Conservation (phyloP, 2,113 vertebrate species). For the Epinephelus fuscoguttatus region DNA sequence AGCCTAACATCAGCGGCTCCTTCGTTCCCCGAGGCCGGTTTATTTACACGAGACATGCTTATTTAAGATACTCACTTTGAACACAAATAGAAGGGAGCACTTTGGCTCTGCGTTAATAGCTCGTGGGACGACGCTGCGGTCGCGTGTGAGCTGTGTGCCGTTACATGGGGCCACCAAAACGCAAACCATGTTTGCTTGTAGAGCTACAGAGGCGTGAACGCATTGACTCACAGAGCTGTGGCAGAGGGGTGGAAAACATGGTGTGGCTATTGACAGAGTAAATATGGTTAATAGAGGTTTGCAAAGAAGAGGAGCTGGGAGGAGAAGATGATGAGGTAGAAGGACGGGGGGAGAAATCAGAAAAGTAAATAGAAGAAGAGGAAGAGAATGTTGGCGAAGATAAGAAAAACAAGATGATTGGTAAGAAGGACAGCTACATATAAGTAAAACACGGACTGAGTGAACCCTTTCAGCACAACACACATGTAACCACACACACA, state of each 20-base stretch:
- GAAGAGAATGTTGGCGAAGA: neutral
- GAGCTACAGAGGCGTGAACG: conserved; percentile 54
- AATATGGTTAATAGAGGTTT: conserved; percentile 37
- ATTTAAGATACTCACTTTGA: conserved; percentile 84
- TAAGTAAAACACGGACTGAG: no score
- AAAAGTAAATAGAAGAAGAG: neutral
- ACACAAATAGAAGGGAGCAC: conserved; percentile 81
- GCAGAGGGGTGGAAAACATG: conserved; percentile 47
- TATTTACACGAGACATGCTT: conserved; percentile 85
- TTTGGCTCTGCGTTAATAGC: conserved; percentile 69
- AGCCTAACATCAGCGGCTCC: conserved; percentile 69
- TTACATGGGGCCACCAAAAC: conserved; percentile 43
- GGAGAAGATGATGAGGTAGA: conserved; percentile 3
- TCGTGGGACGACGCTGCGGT: conserved; percentile 39
- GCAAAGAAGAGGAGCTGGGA: neutral
- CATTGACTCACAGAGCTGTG: conserved; percentile 55
- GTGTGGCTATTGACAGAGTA: conserved; percentile 59
- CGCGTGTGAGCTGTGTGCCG: conserved; percentile 23
- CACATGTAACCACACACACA: neutral
- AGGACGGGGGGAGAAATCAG: no score
- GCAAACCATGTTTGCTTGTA: conserved; percentile 52
- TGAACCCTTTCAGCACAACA: neutral
- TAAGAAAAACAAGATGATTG: neutral
- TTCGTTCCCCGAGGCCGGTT: conserved; percentile 72
- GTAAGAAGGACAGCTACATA: neutral